These are phyloP conservation scores for Germaria angustata DNA, from an alignment of 2,888 invertebrate genomes.

Conservation along the genomic window DNA sequence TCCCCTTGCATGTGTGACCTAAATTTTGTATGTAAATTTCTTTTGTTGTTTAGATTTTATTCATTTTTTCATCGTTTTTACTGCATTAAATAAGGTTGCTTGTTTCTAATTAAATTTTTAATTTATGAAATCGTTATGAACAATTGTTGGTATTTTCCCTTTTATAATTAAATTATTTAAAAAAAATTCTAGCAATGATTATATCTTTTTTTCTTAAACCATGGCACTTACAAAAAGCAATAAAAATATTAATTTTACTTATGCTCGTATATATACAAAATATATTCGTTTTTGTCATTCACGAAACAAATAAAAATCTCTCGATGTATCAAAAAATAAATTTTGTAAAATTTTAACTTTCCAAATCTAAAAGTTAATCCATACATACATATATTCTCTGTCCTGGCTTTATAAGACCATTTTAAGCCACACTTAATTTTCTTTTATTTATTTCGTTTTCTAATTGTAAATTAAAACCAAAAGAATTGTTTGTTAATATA, in stretches of 20 bases:
- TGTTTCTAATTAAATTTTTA: slow-evolving; percentile 6
- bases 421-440: not conserved
- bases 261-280: slow-evolving; percentile 1
- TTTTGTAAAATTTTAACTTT: slow-evolving; percentile 7
- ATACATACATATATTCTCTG: not conserved
- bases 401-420: not conserved
- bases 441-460: not conserved
- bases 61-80: too few relatives aligned
- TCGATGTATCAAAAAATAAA: slow-evolving; percentile 50
- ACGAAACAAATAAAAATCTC: slow-evolving; percentile 27
- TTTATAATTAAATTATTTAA: slow-evolving; percentile 14
- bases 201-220: slow-evolving; percentile 17
- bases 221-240: slow-evolving; percentile 34
- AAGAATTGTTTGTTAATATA: too few relatives aligned
- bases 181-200: slow-evolving; percentile 14
- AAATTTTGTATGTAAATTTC: not conserved
- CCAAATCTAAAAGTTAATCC: slow-evolving; percentile 11
- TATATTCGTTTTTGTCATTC: not conserved
- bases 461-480: too few relatives aligned
- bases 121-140: slow-evolving; percentile 27
- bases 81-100: not conserved
- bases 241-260: slow-evolving; percentile 18
- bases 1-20: not conserved
- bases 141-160: slow-evolving; percentile 15
- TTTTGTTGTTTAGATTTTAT: not conserved